Conservation (phyloP, 1,140 invertebrate genomes). For the Ephestia elutella region DNA sequence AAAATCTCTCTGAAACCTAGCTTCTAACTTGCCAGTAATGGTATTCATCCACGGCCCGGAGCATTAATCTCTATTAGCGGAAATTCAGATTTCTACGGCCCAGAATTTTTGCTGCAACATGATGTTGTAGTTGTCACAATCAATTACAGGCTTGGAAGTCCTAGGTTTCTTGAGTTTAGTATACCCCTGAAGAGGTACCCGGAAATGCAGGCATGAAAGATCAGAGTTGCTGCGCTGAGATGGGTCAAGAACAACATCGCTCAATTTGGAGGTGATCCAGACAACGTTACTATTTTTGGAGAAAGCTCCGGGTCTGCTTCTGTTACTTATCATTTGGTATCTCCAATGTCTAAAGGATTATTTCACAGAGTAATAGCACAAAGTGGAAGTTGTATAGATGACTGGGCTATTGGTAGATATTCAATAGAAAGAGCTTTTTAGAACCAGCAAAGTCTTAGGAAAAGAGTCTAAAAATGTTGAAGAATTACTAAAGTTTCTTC, state of each 20-base stretch:
- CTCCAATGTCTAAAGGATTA: conserved; percentile 72
- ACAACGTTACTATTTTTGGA: conserved; percentile 74
- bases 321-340: conserved; percentile 71
- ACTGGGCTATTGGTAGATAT: conserved; percentile 19
- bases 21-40: conserved; percentile 34
- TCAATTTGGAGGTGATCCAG: conserved; percentile 78
- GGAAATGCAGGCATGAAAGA: conserved; percentile 78
- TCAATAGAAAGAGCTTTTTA: conserved; percentile 31
- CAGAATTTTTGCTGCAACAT: conserved; percentile 76
- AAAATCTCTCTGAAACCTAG: conserved; percentile 39
- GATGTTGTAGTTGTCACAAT: conserved; percentile 78
- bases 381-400: conserved; percentile 26
- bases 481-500: conserved; percentile 64
- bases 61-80: conserved; percentile 75
- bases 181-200: conserved; percentile 57
- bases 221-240: conserved; percentile 74
- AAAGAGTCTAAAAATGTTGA: conserved; percentile 44
- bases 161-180: conserved; percentile 72
- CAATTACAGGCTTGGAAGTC: conserved; percentile 72
- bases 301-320: conserved; percentile 75
- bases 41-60: conserved; percentile 84
- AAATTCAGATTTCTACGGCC: conserved; percentile 70
- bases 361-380: conserved; percentile 64
- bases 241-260: conserved; percentile 78
- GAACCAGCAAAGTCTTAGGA: conserved; percentile 45